Evolutionary conservation across 1,140 invertebrate species (phyloP).

Genomic region (Helicoverpa armigera): DNA sequence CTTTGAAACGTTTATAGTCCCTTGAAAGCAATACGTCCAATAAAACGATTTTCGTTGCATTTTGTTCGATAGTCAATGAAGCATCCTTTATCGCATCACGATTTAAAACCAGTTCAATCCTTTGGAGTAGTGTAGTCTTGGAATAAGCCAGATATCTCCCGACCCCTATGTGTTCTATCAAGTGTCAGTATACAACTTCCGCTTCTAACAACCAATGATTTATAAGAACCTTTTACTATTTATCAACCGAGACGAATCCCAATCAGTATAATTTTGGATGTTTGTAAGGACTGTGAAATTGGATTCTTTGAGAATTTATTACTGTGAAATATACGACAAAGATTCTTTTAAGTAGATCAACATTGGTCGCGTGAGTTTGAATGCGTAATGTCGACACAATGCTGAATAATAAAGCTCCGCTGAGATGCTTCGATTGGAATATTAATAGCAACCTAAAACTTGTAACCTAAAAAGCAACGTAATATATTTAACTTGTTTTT

Average conservation of each 20-base stretch:
- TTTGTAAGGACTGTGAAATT: constrained; percentile 58
- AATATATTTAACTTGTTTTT: constrained; percentile 39
- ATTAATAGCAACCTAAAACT: constrained; percentile 41
- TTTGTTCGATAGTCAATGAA: constrained; percentile 19
- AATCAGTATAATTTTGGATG: constrained; percentile 59
- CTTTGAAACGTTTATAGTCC: constrained; percentile 32
- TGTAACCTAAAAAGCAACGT: constrained; percentile 2
- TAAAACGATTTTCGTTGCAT: constrained; percentile 22
- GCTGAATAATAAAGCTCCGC: constrained; percentile 24
- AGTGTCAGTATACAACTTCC: constrained; percentile 54
- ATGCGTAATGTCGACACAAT: constrained; percentile 43
- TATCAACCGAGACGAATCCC: constrained; percentile 66
- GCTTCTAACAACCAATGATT: constrained; percentile 66
- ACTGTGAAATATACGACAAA: constrained; percentile 4
- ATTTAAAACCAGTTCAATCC: constrained; percentile 22
- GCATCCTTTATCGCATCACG: constrained; percentile 33
- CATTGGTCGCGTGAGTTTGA: constrained; percentile 28
- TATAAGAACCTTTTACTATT: constrained; percentile 62
- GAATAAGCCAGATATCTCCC: constrained; percentile 36
- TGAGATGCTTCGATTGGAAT: constrained; percentile 29
- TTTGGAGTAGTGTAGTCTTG: constrained; percentile 1
- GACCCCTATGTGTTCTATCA: constrained; percentile 51
- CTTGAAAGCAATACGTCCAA: constrained; percentile 28
- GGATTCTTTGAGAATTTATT: constrained; percentile 46
- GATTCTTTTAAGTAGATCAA: constrained; percentile 44